Evolutionary conservation across 2,888 invertebrate species (phyloP).

Genomic region (Caenorhabditis becei): DNA sequence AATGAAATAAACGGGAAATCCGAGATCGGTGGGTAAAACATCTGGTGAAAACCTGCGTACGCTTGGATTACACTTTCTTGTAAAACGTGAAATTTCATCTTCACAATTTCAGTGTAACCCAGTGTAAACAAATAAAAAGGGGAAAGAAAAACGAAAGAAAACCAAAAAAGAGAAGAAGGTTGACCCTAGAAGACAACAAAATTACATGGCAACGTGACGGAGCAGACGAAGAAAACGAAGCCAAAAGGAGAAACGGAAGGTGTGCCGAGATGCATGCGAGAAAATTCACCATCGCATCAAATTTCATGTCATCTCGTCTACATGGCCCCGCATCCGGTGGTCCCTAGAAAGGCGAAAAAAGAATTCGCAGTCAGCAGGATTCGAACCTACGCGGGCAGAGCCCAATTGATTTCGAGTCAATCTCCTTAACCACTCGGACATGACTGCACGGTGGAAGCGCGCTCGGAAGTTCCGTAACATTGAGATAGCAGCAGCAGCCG

Average conservation of each 20-base stretch:
- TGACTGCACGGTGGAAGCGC: slow-evolving; percentile 5
- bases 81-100: slow-evolving; percentile 53
- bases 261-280: slow-evolving; percentile 54
- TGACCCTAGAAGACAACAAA: slow-evolving; percentile 25
- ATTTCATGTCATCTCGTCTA: slow-evolving; percentile 53
- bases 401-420: slow-evolving; percentile 78
- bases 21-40: slow-evolving; percentile 50
- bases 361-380: slow-evolving; percentile 77
- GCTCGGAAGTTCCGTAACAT: background rate
- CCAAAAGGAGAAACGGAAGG: slow-evolving; percentile 16
- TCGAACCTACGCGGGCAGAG: slow-evolving; percentile 80
- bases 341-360: slow-evolving; percentile 23
- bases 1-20: no score
- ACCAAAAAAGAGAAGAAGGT: slow-evolving; percentile 8
- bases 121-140: slow-evolving; percentile 46
- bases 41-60: slow-evolving; percentile 45
- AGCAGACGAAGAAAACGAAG: slow-evolving; percentile 16
- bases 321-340: slow-evolving; percentile 25
- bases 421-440: slow-evolving; percentile 71
- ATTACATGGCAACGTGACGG: slow-evolving; percentile 48
- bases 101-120: slow-evolving; percentile 51
- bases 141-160: slow-evolving; percentile 18
- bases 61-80: slow-evolving; percentile 33
- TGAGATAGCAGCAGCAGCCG: no score
- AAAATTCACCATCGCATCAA: slow-evolving; percentile 54